A percentile compares a stretch with the other conserved stretches of the same genome.
phyloP scores from a whole-genome alignment of 1,140 invertebrate species.

The Nomia melanderi region DNA sequence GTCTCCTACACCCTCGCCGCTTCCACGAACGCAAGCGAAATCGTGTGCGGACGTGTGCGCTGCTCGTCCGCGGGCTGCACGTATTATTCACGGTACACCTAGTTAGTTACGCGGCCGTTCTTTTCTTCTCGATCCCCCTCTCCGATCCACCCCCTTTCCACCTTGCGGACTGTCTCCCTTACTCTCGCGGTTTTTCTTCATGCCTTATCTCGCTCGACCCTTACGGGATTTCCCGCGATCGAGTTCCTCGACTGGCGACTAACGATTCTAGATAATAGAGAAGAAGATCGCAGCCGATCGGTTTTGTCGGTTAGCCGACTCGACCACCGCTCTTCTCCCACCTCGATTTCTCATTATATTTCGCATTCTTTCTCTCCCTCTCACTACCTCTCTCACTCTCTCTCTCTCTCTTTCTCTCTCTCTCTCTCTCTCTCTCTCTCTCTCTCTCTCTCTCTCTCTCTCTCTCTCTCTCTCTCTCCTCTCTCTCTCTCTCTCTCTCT shows the following conservation, averaged over 20 bases:
- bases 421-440: no score
- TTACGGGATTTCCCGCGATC: constrained; percentile 1
- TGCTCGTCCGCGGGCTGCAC: constrained; percentile 8
- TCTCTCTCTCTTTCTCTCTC: background rate
- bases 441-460: no score
- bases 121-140: background rate
- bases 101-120: constrained; percentile 41
- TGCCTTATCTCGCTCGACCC: constrained; percentile 13
- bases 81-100: constrained; percentile 35
- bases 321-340: background rate
- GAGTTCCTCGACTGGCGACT: background rate
- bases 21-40: constrained; percentile 25
- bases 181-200: background rate
- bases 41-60: constrained; percentile 10
- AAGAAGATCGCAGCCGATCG: constrained; percentile 4
- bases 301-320: background rate
- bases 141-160: background rate
- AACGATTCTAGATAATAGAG: no score
- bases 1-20: constrained; percentile 6
- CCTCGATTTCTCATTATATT: background rate
- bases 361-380: background rate
- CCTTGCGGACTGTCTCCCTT: background rate
- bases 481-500: background rate
- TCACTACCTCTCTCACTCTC: background rate
- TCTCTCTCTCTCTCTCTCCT: background rate